A percentile compares a stretch with the other conserved stretches of the same genome.
Conservation (phyloP, 1,140 invertebrate genomes). For the Acromyrmex charruanus region DNA sequence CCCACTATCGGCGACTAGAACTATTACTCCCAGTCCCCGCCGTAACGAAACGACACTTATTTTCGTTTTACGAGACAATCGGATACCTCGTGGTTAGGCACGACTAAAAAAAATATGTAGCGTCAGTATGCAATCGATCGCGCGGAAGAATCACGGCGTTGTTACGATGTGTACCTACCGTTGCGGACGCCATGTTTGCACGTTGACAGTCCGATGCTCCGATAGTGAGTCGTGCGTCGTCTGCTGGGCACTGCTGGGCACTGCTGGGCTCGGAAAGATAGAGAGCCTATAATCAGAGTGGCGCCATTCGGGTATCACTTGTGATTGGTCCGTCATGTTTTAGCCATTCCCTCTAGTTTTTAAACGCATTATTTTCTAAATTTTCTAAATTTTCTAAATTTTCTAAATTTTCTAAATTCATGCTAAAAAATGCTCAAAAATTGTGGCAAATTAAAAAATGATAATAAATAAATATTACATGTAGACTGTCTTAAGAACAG, state of each 20-base stretch:
- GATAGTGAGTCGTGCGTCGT: conserved; percentile 17
- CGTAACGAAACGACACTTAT: conserved; percentile 24
- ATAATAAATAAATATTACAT: no score
- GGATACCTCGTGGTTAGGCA: conserved; percentile 1
- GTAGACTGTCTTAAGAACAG: no score
- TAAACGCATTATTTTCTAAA: no score
- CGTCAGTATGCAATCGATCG: conserved; percentile 37
- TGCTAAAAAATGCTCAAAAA: no score
- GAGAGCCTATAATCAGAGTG: no score
- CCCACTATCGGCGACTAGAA: conserved; percentile 37
- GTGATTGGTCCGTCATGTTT: no score
- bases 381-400: no score
- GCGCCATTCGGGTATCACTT: no score
- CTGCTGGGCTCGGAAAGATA: no score
- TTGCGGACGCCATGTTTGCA: conserved; percentile 84
- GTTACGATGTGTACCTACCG: conserved; percentile 78
- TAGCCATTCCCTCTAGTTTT: no score
- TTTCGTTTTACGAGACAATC: conserved; percentile 38
- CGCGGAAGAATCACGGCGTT: conserved; percentile 1
- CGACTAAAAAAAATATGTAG: conserved; percentile 62
- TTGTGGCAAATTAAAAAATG: no score
- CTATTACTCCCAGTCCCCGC: conserved; percentile 23
- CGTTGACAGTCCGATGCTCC: conserved; percentile 46
- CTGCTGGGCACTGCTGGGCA: conserved; percentile 13
- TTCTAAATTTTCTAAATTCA: no score